Base-by-base conservation (phyloP, 2,888 invertebrate species). In the Alloscopus bannaensis region DNA sequence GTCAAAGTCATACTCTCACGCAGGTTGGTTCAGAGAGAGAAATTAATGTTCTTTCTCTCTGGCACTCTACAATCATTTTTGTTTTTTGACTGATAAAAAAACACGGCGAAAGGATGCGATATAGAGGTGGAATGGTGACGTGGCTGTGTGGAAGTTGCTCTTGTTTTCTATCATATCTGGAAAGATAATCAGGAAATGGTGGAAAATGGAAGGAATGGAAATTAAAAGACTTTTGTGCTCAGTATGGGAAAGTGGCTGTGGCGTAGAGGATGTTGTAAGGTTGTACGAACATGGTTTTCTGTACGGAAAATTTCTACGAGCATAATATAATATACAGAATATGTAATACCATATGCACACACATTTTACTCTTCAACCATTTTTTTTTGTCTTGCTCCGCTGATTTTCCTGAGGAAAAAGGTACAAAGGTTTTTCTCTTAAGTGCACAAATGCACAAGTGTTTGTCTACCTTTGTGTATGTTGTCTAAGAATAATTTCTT, bases 181-280 rank as follows among this genome's bases (percentile, higher is more conserved):
- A 50, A 26, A 71, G 65, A 73, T 73, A 55, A 73, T 73, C 73
- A 73, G 73, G 73, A 73, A 73, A 64, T 73, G 31, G 73, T 65
- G 65, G 65, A 73, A 73, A 71, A 73, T 65, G 62, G 6, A 59
- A 62, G 22, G 24, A 62, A 40, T 6, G 22, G 3, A 55, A 22
- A 11, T 55, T 11, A 47, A 6, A 11, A n/a, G 11, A 47, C 26
- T 16, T 28, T 26, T 28, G 13, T 36, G 28, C 57, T 8, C 26
- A 3, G 57, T 28, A 57, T 60, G 60, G 60, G 60, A 60, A 60
- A 60, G 40, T 22, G n/a, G n/a, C n/a, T n/a, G n/a, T n/a, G n/a
- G n/a, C n/a, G n/a, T n/a, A n/a, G n/a, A n/a, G n/a, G 22, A 18
- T 31, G 24, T 24, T 52, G 11, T 4, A 52, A 52, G 36, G 13